phyloP scores from a whole-genome alignment of 2,797 vertebrate species.

The Glyptemys insculpta region DNA sequence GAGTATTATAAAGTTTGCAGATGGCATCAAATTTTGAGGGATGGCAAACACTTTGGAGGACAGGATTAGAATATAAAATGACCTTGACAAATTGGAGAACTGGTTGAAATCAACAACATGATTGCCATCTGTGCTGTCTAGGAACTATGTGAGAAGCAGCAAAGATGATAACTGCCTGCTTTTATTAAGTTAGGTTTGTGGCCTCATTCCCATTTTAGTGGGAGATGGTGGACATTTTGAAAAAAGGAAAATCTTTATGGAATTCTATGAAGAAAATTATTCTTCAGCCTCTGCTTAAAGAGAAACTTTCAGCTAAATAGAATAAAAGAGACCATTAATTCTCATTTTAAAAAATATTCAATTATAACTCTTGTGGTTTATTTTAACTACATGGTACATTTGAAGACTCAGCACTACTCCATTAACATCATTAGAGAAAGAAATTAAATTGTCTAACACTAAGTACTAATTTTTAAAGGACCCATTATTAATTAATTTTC shows the following conservation, averaged over 20 bases:
- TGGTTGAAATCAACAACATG: no score
- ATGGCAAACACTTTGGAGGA: no score
- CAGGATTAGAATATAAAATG: no score
- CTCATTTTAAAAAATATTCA: constrained; percentile 6
- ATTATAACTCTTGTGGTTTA: constrained; percentile 1
- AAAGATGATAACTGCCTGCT: neutral
- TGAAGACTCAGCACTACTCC: neutral
- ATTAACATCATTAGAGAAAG: constrained; percentile 42
- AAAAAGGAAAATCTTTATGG: constrained; percentile 17
- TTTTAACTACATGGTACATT: constrained; percentile 53
- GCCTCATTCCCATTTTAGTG: neutral
- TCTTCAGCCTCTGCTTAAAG: neutral
- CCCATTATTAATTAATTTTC: constrained; percentile 53
- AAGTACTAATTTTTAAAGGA: constrained; percentile 35
- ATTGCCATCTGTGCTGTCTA: neutral
- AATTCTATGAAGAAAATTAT: constrained; percentile 39
- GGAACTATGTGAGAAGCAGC: neutral
- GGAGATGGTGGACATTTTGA: neutral
- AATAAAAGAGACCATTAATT: neutral
- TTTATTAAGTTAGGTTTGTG: neutral
- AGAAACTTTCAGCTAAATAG: constrained; percentile 2
- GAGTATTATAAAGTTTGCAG: no score
- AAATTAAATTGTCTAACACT: constrained; percentile 40
- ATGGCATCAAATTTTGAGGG: no score
- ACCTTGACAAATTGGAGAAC: no score